These are phyloP conservation scores for Micromussa lordhowensis DNA, from an alignment of 92 coral and sea anemone genomes.

Conservation along the genomic window DNA sequence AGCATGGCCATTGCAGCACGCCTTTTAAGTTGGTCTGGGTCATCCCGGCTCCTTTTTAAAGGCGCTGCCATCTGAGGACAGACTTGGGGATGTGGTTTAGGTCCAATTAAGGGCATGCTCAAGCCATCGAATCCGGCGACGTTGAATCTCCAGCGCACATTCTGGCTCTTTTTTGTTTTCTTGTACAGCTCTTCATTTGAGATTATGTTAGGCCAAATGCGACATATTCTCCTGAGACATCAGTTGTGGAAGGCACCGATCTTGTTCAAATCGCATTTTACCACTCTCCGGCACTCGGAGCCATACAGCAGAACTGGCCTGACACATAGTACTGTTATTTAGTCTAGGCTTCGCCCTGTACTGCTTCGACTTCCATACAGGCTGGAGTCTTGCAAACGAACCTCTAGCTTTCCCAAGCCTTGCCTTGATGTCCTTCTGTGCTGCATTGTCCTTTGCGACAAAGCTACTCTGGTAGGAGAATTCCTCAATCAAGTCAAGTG, in stretches of 20 bases:
- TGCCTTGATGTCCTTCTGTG: slow-evolving; percentile 32
- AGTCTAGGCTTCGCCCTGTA: slow-evolving; percentile 3
- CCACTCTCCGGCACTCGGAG: slow-evolving; percentile 31
- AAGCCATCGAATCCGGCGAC: no score
- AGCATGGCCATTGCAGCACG: no score
- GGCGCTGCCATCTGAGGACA: no score
- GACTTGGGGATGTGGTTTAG: no score
- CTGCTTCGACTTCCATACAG: slow-evolving; percentile 13
- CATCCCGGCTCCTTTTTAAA: no score
- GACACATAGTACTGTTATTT: slow-evolving; percentile 15
- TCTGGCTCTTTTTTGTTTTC: no score
- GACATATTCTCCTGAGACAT: no score
- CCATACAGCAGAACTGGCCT: slow-evolving; percentile 7
- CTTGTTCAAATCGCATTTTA: not conserved
- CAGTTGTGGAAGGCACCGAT: not conserved
- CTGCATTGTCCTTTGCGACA: slow-evolving; percentile 14
- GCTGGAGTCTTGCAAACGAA: slow-evolving; percentile 4
- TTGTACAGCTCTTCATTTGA: no score
- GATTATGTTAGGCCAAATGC: no score
- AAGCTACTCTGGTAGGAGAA: slow-evolving; percentile 6
- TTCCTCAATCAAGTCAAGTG: slow-evolving; percentile 15
- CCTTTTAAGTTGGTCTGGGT: no score
- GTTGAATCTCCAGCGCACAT: no score
- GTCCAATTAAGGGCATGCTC: no score
- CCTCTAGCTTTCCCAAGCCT: slow-evolving; percentile 10